Evolutionary conservation across 2,113 vertebrate species (phyloP).

Genomic region (Apodemus sylvaticus): DNA sequence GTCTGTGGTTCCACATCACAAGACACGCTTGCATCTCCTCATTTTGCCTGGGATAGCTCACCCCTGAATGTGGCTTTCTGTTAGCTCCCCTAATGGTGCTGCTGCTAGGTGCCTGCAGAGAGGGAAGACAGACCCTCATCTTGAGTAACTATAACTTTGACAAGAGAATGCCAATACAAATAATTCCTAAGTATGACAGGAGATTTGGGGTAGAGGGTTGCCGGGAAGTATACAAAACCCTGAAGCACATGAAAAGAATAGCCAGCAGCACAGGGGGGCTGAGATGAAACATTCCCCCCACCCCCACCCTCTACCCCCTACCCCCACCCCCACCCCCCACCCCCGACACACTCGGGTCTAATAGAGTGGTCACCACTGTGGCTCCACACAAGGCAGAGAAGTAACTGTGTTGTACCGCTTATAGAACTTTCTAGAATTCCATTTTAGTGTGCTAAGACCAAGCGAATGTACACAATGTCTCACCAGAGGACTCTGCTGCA

Average conservation of each 20-base stretch:
- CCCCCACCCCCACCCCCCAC: too few relatives aligned
- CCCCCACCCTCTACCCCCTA: too few relatives aligned
- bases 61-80: background rate
- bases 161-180: background rate
- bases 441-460: background rate
- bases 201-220: background rate
- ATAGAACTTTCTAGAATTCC: background rate
- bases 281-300: background rate
- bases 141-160: background rate
- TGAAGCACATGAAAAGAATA: background rate
- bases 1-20: background rate
- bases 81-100: background rate
- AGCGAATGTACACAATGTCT: background rate
- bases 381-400: background rate
- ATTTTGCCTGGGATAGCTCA: background rate
- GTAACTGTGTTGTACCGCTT: background rate
- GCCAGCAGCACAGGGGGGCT: background rate
- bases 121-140: background rate
- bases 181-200: background rate
- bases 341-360: background rate
- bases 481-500: background rate
- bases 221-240: background rate
- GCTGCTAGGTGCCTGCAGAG: background rate
- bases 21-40: background rate
- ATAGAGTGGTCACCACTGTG: background rate